phyloP scores from a whole-genome alignment of 2,888 invertebrate genomes.

The Philereme vetulata region DNA sequence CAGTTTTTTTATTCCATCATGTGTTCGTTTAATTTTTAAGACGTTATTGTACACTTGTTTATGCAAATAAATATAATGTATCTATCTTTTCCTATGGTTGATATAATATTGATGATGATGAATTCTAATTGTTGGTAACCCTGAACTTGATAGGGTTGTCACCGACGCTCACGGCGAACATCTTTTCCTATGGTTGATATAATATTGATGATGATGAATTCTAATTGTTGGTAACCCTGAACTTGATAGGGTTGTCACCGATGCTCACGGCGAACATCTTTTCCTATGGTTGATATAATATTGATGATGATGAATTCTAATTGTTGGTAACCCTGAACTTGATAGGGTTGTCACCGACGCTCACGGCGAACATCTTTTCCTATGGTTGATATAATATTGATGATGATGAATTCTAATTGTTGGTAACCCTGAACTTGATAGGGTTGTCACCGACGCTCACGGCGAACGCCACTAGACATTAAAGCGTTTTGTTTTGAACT shows the following conservation, averaged over 20 bases:
- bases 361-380: too few relatives aligned
- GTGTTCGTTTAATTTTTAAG: too few relatives aligned
- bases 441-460: conserved; percentile 11
- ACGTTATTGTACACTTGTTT: too few relatives aligned
- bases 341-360: conserved; percentile 11
- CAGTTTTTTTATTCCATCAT: too few relatives aligned
- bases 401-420: neutral
- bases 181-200: too few relatives aligned
- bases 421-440: conserved; percentile 4
- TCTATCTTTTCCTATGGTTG: too few relatives aligned
- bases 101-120: neutral
- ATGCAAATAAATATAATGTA: too few relatives aligned
- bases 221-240: neutral
- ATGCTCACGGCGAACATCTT: conserved; percentile 2
- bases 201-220: neutral
- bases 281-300: too few relatives aligned
- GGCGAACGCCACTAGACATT: neutral
- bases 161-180: conserved; percentile 3
- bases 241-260: conserved; percentile 7
- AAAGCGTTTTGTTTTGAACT: conserved; percentile 5
- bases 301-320: neutral
- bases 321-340: neutral
- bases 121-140: neutral
- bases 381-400: neutral
- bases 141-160: conserved; percentile 5